Percentiles rank a stretch among this genome's conserved stretches.
Evolutionary conservation across 1,140 invertebrate genomes (phyloP).

Genomic region (Teleopsis dalmanni): DNA sequence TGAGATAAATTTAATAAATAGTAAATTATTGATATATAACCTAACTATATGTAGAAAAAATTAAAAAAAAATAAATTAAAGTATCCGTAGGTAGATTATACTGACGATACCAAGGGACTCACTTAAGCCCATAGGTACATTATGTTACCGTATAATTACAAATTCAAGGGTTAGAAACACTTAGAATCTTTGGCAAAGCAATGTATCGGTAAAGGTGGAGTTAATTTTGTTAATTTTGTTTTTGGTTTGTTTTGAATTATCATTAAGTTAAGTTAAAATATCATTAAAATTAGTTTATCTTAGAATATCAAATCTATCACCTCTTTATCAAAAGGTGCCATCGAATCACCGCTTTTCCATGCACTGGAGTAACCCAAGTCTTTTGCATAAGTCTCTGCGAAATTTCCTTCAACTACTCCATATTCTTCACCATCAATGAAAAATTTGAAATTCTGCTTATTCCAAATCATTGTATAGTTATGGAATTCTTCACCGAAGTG

Average conservation of each 20-base stretch:
- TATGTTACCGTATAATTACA: too few relatives aligned
- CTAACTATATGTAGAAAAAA: too few relatives aligned
- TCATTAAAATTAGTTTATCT: too few relatives aligned
- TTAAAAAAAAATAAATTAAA: neutral
- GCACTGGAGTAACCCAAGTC: slow-evolving; percentile 14
- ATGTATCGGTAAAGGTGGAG: neutral
- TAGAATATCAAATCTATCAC: too few relatives aligned
- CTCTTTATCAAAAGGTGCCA: slow-evolving; percentile 65
- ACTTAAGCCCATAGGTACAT: neutral
- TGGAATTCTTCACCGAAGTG: slow-evolving; percentile 51
- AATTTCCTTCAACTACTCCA: slow-evolving; percentile 44
- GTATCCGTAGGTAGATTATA: neutral
- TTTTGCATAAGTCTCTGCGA: slow-evolving; percentile 17
- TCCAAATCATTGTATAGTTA: slow-evolving; percentile 52
- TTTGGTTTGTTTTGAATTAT: slow-evolving; percentile 12
- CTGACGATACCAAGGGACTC: too few relatives aligned
- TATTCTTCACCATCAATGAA: slow-evolving; percentile 50
- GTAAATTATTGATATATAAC: too few relatives aligned
- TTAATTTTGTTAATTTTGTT: neutral
- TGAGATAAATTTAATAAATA: too few relatives aligned
- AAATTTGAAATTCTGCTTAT: slow-evolving; percentile 45
- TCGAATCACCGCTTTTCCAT: slow-evolving; percentile 44
- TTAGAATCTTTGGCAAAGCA: neutral
- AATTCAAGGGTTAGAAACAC: too few relatives aligned
- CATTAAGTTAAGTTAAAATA: slow-evolving; percentile 9